phyloP scores from a whole-genome alignment of 2,113 vertebrate genomes.

The Pterocles orientalis region DNA sequence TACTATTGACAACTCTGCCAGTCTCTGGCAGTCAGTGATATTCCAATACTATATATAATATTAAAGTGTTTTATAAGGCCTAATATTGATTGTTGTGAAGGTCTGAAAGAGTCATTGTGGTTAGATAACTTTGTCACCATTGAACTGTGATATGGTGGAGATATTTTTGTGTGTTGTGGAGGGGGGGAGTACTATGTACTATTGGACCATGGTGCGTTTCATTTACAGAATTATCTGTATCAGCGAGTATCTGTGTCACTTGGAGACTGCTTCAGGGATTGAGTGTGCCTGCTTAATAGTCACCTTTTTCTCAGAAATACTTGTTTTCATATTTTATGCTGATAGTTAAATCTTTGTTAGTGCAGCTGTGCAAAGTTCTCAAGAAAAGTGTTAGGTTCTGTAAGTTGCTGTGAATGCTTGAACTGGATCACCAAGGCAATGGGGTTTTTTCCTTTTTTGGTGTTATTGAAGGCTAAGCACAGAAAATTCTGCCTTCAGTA shows the following conservation, averaged over 20 bases:
- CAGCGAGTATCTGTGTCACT: not conserved
- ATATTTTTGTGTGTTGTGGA: not conserved
- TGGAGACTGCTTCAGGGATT: not conserved
- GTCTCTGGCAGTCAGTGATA: not conserved
- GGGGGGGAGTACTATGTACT: not conserved
- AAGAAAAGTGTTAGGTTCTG: not conserved
- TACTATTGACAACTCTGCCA: not conserved
- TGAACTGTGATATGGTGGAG: not conserved
- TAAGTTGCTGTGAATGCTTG: not conserved
- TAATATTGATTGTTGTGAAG: slow-evolving; percentile 3
- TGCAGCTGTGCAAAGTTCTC: not conserved
- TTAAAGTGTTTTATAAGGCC: not conserved
- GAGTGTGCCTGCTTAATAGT: not conserved
- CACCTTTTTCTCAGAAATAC: not conserved
- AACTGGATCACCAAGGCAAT: not conserved
- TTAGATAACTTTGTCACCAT: not conserved
- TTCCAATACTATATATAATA: not conserved
- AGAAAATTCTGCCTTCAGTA: not conserved
- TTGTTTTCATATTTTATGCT: not conserved
- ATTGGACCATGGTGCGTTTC: not conserved
- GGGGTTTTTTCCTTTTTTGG: not conserved
- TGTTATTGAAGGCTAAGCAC: not conserved
- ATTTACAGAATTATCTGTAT: not conserved
- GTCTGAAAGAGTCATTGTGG: not conserved
- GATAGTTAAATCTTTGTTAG: not conserved